Evolutionary conservation across 2,888 invertebrate species (phyloP).

Genomic region (Meteorus cinctellus): DNA sequence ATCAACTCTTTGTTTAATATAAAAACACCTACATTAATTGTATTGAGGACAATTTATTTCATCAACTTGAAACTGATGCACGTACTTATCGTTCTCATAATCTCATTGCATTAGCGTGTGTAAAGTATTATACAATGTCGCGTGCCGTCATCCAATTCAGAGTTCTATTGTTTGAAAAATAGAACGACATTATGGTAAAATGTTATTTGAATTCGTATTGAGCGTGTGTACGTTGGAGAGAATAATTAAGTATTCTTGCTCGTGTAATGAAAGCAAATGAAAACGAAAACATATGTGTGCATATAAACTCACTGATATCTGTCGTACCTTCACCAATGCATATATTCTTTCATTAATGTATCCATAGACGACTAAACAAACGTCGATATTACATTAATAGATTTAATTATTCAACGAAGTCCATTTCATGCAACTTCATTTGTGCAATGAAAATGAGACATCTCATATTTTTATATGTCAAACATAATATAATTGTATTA

Average conservation of each 20-base stretch:
- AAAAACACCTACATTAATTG: too few relatives aligned
- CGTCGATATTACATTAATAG: constrained; percentile 31
- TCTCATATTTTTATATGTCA: background rate
- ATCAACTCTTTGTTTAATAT: too few relatives aligned
- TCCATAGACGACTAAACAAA: constrained; percentile 13
- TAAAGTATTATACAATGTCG: constrained; percentile 23
- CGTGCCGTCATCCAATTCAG: constrained; percentile 40
- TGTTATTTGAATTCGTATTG: constrained; percentile 36
- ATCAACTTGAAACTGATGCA: constrained; percentile 8
- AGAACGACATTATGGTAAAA: constrained; percentile 42
- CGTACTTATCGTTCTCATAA: constrained; percentile 27
- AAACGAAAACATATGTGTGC: constrained; percentile 22
- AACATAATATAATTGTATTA: background rate
- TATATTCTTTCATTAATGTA: constrained; percentile 8
- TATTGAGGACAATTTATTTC: constrained; percentile 32
- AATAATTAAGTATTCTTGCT: constrained; percentile 10
- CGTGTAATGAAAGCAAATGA: constrained; percentile 6
- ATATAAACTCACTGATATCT: constrained; percentile 2
- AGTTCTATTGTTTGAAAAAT: constrained; percentile 44
- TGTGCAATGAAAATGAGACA: background rate
- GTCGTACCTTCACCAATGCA: background rate
- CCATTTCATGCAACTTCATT: background rate
- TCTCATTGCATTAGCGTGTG: constrained; percentile 31
- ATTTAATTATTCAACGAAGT: background rate
- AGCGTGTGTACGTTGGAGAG: constrained; percentile 22